Base-by-base conservation (phyloP, 2,888 invertebrate genomes). In the Trimorus sp. region DNA sequence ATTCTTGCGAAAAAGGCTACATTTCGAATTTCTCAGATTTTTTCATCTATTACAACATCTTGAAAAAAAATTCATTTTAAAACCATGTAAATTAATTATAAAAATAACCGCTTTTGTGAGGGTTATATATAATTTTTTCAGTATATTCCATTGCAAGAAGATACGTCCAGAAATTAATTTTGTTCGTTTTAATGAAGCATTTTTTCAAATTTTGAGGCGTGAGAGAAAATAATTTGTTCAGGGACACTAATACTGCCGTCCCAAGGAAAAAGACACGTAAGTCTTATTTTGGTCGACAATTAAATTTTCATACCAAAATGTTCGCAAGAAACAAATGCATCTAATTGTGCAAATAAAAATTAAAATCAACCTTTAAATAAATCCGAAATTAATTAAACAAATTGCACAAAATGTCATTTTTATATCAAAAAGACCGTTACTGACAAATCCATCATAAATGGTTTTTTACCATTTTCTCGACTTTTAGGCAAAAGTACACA, bases 191-290 rank as follows among this genome's bases (percentile, higher is more conserved):
- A n/a, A n/a, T n/a, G n/a, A n/a, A n/a, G n/a, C n/a, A n/a, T n/a
- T n/a, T n/a, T n/a, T n/a, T n/a, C n/a, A n/a, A n/a, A n/a, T n/a
- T n/a, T n/a, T n/a, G n/a, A n/a, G n/a, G n/a, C n/a, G n/a, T n/a
- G n/a, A n/a, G n/a, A n/a, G n/a, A n/a, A n/a, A n/a, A n/a, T n/a
- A n/a, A n/a, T n/a, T n/a, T n/a, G n/a, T n/a, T n/a, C n/a, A n/a
- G n/a, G n/a, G n/a, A n/a, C n/a, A n/a, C n/a, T n/a, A n/a, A 26
- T 26, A 45, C 45, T 45, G 45, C 45, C 45, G 45, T 45, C 45
- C 45, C 45, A 7, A 45, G 45, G 45, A 45, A 45, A 45, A 45
- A 45, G 45, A 45, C 45, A 45, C 45, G 45, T 45, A 45, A 45
- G 45, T 45, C 45, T 26, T 7, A 45, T 45, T 45, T 45, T 45